Percentiles rank a stretch among this genome's conserved stretches.
phyloP scores from a whole-genome alignment of 2,797 vertebrate species.

The Enteromius fasciolatus region DNA sequence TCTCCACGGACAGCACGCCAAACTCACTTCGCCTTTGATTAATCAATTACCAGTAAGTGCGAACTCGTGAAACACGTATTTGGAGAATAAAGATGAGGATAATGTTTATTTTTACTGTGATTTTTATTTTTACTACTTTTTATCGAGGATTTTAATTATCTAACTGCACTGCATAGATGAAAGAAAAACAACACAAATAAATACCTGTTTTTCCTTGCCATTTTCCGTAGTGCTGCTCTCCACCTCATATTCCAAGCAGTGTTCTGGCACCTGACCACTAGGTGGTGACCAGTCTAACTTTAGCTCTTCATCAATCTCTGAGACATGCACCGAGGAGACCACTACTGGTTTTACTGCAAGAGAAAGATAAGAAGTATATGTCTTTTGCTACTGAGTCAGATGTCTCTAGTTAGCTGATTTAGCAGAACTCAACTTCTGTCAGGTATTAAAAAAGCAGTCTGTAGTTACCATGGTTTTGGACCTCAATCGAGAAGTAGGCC shows the following conservation, averaged over 20 bases:
- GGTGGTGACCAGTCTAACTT: constrained; percentile 67
- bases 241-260: constrained; percentile 76
- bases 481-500: constrained; percentile 67
- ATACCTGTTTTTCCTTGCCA: constrained; percentile 54
- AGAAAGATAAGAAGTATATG: background rate
- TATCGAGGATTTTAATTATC: background rate
- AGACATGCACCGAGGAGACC: constrained; percentile 53
- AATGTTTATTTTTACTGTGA: background rate
- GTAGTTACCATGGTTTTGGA: constrained; percentile 74
- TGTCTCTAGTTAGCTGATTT: background rate
- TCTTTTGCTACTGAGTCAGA: background rate
- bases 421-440: background rate
- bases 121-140: background rate
- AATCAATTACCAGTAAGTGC: no score
- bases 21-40: no score
- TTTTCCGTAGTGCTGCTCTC: constrained; percentile 56
- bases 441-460: background rate
- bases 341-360: constrained; percentile 71
- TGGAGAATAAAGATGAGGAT: background rate
- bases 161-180: background rate
- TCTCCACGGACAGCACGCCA: no score
- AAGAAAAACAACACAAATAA: background rate
- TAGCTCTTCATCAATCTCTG: constrained; percentile 51
- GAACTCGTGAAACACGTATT: background rate
- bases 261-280: constrained; percentile 58